These are phyloP conservation scores for Oryzias sinensis DNA, from an alignment of 2,797 vertebrate genomes.

Conservation along the genomic window DNA sequence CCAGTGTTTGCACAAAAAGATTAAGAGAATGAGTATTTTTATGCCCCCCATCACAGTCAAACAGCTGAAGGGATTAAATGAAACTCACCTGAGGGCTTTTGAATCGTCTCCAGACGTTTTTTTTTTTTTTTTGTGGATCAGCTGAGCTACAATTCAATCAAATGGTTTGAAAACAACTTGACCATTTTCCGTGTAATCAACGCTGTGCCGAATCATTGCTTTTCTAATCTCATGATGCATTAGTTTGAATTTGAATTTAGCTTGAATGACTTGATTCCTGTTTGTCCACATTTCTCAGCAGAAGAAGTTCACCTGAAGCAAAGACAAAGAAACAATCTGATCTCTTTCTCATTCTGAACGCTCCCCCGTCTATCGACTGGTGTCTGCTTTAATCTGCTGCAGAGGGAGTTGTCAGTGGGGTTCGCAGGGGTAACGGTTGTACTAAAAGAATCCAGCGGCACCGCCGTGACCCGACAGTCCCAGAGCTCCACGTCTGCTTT, in stretches of 20 bases:
- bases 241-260: too few species aligned
- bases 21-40: too few species aligned
- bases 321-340: slow-evolving; percentile 28
- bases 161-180: too few species aligned
- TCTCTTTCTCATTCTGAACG: slow-evolving; percentile 10
- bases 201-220: too few species aligned
- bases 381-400: slow-evolving; percentile 45
- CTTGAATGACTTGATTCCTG: too few species aligned
- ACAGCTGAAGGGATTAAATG: slow-evolving; percentile 26
- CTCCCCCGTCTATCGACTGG: slow-evolving; percentile 32
- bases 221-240: too few species aligned
- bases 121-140: too few species aligned
- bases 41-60: not conserved
- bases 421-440: slow-evolving; percentile 4
- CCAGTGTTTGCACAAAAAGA: too few species aligned
- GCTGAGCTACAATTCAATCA: too few species aligned
- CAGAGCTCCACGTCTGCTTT: slow-evolving; percentile 14
- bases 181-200: too few species aligned
- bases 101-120: not conserved
- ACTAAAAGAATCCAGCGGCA: slow-evolving; percentile 18
- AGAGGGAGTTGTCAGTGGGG: slow-evolving; percentile 21
- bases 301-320: too few species aligned
- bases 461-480: slow-evolving; percentile 16
- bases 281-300: too few species aligned
- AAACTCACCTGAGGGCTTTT: slow-evolving; percentile 30